Percentiles rank a stretch among this genome's conserved stretches.
Conservation (phyloP, 2,797 vertebrate species). For the Pangasius larnaudii region DNA sequence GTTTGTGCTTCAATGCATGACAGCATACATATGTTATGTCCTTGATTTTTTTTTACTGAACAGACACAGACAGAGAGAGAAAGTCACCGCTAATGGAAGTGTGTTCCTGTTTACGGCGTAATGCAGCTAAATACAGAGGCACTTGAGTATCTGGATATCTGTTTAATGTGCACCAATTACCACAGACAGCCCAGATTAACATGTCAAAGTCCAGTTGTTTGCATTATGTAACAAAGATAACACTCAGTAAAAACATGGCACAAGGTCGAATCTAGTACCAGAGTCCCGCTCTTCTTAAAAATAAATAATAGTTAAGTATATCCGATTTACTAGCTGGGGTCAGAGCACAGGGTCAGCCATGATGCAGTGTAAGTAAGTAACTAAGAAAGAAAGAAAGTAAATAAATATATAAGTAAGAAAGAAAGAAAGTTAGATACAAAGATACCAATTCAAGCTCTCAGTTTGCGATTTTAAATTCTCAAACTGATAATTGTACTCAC, state of each 20-base stretch:
- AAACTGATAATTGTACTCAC: background rate
- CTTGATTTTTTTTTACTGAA: conserved; percentile 11
- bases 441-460: background rate
- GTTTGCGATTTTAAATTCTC: background rate
- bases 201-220: background rate
- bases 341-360: too few relatives aligned
- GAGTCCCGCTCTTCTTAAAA: background rate
- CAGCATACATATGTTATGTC: conserved; percentile 14
- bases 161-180: background rate
- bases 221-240: background rate
- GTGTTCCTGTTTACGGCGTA: conserved; percentile 2
- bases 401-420: background rate
- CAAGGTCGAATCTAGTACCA: background rate
- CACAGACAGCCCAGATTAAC: background rate
- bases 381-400: background rate
- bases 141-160: background rate
- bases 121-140: background rate
- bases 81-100: background rate
- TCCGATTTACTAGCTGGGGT: too few relatives aligned
- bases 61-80: background rate
- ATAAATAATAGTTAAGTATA: background rate
- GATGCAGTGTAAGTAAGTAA: background rate
- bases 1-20: conserved; percentile 17
- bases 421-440: background rate
- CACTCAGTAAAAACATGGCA: background rate